Conservation (phyloP, 2,797 vertebrate species). For the Poeciliopsis paucimaculata region DNA sequence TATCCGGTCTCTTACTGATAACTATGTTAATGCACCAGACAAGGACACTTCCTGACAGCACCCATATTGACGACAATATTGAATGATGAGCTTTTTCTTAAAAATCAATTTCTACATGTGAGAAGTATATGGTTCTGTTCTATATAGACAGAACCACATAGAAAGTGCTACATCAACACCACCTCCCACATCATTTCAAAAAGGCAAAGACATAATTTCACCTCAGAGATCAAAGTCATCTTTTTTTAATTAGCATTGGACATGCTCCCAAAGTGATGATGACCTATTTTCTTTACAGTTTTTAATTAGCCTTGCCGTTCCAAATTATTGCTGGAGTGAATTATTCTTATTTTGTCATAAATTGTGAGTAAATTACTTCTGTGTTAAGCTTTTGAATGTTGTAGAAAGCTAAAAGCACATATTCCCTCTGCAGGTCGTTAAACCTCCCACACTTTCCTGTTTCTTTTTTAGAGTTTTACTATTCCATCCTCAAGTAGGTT, state of each 20-base stretch:
- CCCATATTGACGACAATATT: neutral
- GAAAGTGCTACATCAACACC: constrained; percentile 26
- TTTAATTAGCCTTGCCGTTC: constrained; percentile 73
- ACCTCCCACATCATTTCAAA: constrained; percentile 23
- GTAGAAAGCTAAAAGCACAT: constrained; percentile 42
- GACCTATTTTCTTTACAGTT: constrained; percentile 70
- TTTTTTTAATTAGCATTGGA: constrained; percentile 64
- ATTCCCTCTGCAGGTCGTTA: constrained; percentile 35
- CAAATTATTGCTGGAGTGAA: constrained; percentile 54
- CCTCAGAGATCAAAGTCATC: constrained; percentile 72
- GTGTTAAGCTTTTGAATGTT: neutral
- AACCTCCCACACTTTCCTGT: constrained; percentile 24
- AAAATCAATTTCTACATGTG: neutral
- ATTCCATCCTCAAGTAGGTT: constrained; percentile 27
- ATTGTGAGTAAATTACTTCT: constrained; percentile 32
- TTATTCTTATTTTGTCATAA: constrained; percentile 45
- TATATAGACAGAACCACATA: constrained; percentile 8
- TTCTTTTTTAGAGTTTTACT: constrained; percentile 12
- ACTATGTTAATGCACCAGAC: neutral
- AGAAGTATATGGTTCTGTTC: neutral
- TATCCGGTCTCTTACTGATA: neutral
- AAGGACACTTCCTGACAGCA: neutral
- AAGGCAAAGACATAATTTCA: constrained; percentile 47
- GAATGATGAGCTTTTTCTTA: neutral
- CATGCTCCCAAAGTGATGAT: constrained; percentile 55